phyloP scores from a whole-genome alignment of 64 coral and sea anemone species.

The Montipora sp. region DNA sequence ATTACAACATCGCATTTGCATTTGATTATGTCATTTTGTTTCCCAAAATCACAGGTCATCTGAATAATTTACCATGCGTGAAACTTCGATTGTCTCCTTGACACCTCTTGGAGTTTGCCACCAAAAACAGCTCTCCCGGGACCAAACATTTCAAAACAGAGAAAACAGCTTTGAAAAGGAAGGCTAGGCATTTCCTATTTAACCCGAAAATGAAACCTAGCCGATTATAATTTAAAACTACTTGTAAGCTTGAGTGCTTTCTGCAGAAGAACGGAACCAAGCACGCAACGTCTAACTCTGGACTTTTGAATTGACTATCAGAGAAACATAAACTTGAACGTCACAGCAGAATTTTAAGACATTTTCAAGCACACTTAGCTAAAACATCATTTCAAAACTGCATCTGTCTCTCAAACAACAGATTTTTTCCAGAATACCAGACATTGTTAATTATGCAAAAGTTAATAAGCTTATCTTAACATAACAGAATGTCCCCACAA shows the following conservation, averaged over 20 bases:
- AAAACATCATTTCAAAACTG: background rate
- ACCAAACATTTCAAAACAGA: background rate
- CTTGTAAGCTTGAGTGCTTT: background rate
- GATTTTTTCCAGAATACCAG: background rate
- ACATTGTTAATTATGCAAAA: slow-evolving; percentile 28
- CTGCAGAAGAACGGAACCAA: background rate
- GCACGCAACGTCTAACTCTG: background rate
- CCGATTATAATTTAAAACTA: background rate
- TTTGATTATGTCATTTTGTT: slow-evolving; percentile 65
- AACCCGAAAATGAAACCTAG: background rate
- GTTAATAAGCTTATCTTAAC: slow-evolving; percentile 31
- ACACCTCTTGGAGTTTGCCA: slow-evolving; percentile 36
- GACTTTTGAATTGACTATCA: background rate
- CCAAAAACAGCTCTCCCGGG: slow-evolving; percentile 18
- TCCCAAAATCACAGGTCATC: slow-evolving; percentile 40
- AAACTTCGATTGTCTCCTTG: slow-evolving; percentile 48
- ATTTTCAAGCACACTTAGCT: background rate
- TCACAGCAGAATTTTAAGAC: background rate
- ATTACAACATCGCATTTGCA: slow-evolving; percentile 65
- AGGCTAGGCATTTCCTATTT: background rate
- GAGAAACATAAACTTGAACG: background rate
- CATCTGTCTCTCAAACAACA: background rate
- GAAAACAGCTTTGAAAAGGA: background rate
- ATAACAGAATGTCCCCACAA: slow-evolving; percentile 41
- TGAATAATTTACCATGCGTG: slow-evolving; percentile 59